These are phyloP conservation scores for Talpa occidentalis DNA, from an alignment of 2,113 vertebrate species.

Conservation along the genomic window DNA sequence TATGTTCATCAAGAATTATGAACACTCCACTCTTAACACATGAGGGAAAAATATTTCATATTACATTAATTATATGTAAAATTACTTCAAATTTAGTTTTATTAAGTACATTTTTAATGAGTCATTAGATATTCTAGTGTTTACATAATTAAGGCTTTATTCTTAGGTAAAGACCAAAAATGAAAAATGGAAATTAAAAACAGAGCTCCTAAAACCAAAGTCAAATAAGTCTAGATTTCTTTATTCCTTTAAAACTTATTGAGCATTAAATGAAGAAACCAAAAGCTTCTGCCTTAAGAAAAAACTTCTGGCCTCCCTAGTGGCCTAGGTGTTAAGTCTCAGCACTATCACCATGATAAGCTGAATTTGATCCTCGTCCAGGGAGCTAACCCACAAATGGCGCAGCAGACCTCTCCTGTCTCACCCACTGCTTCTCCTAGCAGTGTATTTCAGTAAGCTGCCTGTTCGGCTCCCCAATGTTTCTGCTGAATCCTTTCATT, in stretches of 20 bases:
- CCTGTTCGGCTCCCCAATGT: too few species aligned
- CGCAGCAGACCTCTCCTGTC: too few species aligned
- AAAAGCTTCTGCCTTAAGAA: neutral
- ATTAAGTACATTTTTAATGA: neutral
- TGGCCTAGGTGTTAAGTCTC: too few species aligned
- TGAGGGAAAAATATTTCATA: neutral
- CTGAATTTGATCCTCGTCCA: too few species aligned
- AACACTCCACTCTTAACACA: neutral
- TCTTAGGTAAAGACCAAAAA: neutral
- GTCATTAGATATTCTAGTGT: neutral
- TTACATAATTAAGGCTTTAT: neutral
- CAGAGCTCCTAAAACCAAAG: neutral
- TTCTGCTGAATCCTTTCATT: too few species aligned
- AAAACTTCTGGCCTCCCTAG: neutral
- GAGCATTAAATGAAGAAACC: neutral
- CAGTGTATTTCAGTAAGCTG: too few species aligned
- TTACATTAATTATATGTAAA: neutral
- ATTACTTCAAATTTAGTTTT: neutral
- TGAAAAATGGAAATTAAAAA: neutral
- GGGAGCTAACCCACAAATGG: too few species aligned
- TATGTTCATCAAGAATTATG: constrained; percentile 17
- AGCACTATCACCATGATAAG: too few species aligned
- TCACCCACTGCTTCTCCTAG: too few species aligned
- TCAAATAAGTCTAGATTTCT: neutral
- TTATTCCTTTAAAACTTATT: constrained; percentile 13